Conservation (phyloP, 2,113 vertebrate species). For the Callospermophilus lateralis region DNA sequence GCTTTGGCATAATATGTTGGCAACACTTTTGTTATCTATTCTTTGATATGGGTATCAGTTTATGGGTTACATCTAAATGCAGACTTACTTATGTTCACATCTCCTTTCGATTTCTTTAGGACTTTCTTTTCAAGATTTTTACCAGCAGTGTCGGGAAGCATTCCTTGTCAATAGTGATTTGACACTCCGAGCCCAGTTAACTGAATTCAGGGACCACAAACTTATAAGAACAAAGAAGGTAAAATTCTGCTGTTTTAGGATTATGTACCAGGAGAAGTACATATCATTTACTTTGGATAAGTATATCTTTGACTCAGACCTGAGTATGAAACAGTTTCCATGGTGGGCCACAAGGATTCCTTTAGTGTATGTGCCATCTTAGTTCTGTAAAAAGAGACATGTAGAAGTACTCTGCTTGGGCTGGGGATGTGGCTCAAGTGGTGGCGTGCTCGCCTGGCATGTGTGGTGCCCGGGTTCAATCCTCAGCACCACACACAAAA, state of each 20-base stretch:
- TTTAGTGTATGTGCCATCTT: not conserved
- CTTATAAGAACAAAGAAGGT: slow-evolving; percentile 97
- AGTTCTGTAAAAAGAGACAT: not conserved
- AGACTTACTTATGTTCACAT: slow-evolving; percentile 22
- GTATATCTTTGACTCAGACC: not conserved
- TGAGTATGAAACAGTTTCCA: not conserved
- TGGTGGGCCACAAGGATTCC: not conserved
- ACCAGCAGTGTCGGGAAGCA: slow-evolving; percentile 97
- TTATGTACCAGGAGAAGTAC: not conserved
- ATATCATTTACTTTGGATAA: not conserved
- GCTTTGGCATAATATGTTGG: not conserved
- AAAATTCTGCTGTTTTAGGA: slow-evolving; percentile 12
- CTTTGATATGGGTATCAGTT: not conserved
- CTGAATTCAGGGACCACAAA: slow-evolving; percentile 98
- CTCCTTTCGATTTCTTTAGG: slow-evolving; percentile 86
- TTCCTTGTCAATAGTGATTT: slow-evolving; percentile 99
- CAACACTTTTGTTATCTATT: not conserved
- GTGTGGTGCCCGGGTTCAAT: too few relatives aligned
- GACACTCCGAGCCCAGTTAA: slow-evolving; percentile 97
- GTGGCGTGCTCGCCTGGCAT: too few relatives aligned
- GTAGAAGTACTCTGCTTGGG: not conserved
- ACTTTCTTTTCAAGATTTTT: slow-evolving; percentile 99
- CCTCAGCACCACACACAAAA: too few relatives aligned
- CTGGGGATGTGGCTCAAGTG: too few relatives aligned
- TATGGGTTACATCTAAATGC: not conserved